Evolutionary conservation across 2,113 vertebrate genomes (phyloP).

Genomic region (Rhinolophus sinicus): DNA sequence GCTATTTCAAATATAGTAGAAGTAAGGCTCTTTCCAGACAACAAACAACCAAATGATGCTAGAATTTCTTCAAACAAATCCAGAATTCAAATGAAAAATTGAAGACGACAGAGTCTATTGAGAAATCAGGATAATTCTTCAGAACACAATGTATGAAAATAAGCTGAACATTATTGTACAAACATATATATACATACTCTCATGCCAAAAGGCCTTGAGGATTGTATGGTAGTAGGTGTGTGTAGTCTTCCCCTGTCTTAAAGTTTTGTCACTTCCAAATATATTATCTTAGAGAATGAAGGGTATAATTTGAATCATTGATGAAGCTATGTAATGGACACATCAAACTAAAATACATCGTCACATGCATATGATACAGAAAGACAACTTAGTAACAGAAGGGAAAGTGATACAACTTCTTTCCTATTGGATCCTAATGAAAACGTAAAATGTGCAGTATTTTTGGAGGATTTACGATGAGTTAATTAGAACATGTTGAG

Average conservation of each 20-base stretch:
- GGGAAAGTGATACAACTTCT: neutral
- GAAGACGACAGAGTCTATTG: neutral
- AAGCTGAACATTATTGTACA: neutral
- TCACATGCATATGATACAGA: neutral
- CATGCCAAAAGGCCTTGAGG: neutral
- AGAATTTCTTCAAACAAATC: neutral
- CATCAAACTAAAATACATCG: neutral
- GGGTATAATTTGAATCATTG: neutral
- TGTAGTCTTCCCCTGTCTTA: neutral
- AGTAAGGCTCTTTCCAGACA: neutral
- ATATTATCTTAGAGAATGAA: neutral
- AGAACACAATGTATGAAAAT: neutral
- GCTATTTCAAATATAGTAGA: neutral
- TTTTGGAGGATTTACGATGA: slow-evolving; percentile 40
- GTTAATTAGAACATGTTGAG: slow-evolving; percentile 9
- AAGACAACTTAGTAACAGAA: neutral
- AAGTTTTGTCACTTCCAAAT: neutral
- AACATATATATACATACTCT: accelerated
- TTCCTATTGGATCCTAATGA: neutral
- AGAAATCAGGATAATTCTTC: neutral
- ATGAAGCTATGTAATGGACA: neutral
- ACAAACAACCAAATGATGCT: neutral
- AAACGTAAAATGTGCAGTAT: neutral
- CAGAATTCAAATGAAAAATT: neutral
- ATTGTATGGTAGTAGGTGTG: neutral